Evolutionary conservation across 2,797 vertebrate species (phyloP).

Genomic region (Cynopterus sphinx): DNA sequence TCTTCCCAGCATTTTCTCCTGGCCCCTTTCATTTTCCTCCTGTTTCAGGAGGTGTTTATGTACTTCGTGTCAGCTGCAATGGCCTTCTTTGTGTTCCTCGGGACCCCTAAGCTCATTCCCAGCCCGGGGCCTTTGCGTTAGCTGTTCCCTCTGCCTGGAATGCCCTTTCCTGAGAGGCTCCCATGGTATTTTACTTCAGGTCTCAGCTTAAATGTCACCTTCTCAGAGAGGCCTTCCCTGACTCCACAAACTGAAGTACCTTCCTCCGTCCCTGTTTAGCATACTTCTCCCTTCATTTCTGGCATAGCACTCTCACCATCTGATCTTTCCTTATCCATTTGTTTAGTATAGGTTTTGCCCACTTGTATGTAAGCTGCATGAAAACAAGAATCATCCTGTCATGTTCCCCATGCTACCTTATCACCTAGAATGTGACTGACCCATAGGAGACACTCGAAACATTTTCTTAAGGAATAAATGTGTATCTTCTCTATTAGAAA

Average conservation of each 20-base stretch:
- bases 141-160: neutral
- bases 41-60: neutral
- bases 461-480: neutral
- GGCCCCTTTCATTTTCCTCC: neutral
- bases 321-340: neutral
- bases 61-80: neutral
- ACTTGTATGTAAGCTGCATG: neutral
- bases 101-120: neutral
- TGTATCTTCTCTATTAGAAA: neutral
- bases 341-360: neutral
- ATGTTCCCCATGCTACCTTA: neutral
- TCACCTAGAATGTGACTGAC: neutral
- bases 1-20: neutral
- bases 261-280: neutral
- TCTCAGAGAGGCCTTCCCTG: neutral
- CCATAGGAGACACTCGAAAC: neutral
- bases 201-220: neutral
- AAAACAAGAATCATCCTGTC: neutral
- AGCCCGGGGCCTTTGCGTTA: neutral
- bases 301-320: neutral
- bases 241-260: neutral
- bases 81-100: neutral
- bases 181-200: neutral
- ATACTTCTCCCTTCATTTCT: neutral
- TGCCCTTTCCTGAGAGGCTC: neutral